Conservation (phyloP, 2,888 invertebrate species). For the Suillia variegata region DNA sequence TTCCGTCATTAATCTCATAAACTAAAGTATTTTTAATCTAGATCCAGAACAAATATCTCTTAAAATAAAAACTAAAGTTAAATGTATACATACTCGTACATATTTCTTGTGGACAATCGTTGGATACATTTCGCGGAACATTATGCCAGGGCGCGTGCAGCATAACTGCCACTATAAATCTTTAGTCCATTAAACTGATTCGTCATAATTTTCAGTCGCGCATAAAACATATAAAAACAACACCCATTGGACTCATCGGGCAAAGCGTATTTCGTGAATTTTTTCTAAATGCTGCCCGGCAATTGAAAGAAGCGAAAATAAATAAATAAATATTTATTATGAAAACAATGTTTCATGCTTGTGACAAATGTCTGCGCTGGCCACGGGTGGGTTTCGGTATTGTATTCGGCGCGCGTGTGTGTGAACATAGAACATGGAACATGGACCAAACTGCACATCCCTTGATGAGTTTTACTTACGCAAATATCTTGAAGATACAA, state of each 20-base stretch:
- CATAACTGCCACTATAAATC: neutral
- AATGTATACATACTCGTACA: too few relatives aligned
- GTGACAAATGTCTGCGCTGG: neutral
- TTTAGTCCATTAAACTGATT: neutral
- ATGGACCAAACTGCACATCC: conserved; percentile 7
- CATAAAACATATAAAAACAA: too few relatives aligned
- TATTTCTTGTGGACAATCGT: too few relatives aligned
- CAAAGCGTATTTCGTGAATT: too few relatives aligned
- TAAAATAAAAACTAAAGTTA: too few relatives aligned
- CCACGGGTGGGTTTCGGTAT: neutral
- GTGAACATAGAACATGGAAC: too few relatives aligned
- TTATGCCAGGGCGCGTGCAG: neutral
- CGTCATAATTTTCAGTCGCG: neutral
- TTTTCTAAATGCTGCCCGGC: too few relatives aligned
- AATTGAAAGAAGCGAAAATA: neutral
- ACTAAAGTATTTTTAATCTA: too few relatives aligned
- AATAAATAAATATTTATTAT: conserved; percentile 42
- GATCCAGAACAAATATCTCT: too few relatives aligned
- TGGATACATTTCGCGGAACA: too few relatives aligned
- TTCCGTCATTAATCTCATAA: too few relatives aligned
- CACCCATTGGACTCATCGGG: too few relatives aligned
- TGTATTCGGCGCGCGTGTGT: neutral
- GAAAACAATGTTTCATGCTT: conserved; percentile 39
- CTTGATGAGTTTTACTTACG: conserved; percentile 36
- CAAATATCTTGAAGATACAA: conserved; percentile 35